Conservation (phyloP, 2,113 vertebrate genomes). For the Apeltes quadracus region DNA sequence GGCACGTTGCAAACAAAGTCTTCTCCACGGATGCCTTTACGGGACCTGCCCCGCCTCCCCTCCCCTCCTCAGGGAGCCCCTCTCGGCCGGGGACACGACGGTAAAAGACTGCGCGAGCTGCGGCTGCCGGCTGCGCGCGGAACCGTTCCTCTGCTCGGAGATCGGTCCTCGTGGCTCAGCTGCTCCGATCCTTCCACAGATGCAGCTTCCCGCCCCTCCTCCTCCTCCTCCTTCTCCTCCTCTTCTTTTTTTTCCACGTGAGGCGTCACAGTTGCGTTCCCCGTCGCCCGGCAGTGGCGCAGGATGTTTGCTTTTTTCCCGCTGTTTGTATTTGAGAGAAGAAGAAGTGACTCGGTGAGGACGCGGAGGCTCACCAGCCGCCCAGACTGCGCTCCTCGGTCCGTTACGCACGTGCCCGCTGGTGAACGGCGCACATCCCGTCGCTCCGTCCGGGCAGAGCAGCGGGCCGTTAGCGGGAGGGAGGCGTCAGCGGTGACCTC, state of each 20-base stretch:
- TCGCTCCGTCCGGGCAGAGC: slow-evolving; percentile 30
- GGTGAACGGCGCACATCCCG: slow-evolving; percentile 73
- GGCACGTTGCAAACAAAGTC: slow-evolving; percentile 14
- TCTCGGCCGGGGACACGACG: not conserved
- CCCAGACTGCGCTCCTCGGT: slow-evolving; percentile 67
- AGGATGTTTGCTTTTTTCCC: slow-evolving; percentile 6
- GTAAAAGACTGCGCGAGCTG: not conserved
- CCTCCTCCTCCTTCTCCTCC: no score
- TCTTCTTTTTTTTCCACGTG: not conserved
- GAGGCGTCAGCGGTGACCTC: slow-evolving; percentile 49
- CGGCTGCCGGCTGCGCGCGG: slow-evolving; percentile 46
- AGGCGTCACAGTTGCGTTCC: slow-evolving; percentile 26
- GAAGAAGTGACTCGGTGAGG: slow-evolving; percentile 37
- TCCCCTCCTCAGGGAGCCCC: no score
- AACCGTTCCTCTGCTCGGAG: slow-evolving; percentile 34
- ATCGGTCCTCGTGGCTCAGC: slow-evolving; percentile 34
- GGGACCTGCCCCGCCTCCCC: no score
- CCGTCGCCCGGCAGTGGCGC: slow-evolving; percentile 34
- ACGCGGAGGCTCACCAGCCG: slow-evolving; percentile 52
- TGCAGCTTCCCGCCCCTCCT: slow-evolving; percentile 27
- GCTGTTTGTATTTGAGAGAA: not conserved
- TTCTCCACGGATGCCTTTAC: slow-evolving; percentile 16
- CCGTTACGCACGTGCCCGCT: slow-evolving; percentile 70
- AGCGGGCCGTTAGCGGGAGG: slow-evolving; percentile 30
- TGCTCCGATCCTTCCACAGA: slow-evolving; percentile 47